Evolutionary conservation across 2,113 vertebrate species (phyloP), one percentile per base, ranked within the genome.

Genomic region (Benthochromis sp.): DNA sequence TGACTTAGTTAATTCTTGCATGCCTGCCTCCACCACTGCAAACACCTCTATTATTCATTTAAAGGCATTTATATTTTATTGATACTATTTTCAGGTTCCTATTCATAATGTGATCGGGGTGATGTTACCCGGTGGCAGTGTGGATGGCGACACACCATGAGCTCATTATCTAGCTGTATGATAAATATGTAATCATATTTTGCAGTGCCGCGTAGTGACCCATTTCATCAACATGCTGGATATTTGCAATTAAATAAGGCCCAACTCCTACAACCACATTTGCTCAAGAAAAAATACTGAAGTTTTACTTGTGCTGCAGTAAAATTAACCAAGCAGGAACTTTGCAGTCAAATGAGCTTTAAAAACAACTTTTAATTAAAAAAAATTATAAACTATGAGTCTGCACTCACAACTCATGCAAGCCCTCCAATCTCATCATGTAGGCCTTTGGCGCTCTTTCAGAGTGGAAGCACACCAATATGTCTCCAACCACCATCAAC

Each of bases 41-140:
- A 89, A 93, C 87, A 89, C 81, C 73, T 91, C 89, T 63, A 94
- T 95, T 94, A 94, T 91, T 94, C 90, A 95, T 95, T 82, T 82
- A 85, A 59, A 89, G 83, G 14, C 91, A 86, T 94, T 91, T 87
- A 93, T 95, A 91, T 94, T 94, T 89, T 90, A 92, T 92, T 83
- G 89, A 88, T 63, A 19, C 90, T 94, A 87, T 93, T 93, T 93
- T 87, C 76, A 89, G 92, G 89, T 84, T 85, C 12, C 81, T 80
- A 85, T 88, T 91, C 78, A 80, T 90, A 73, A 84, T 83, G 91
- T 82, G 59, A 81, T 83, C 8, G 1, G 61, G 69, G 36, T 61
- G 92, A 87, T 76, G 89, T 87, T 69, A 55, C 89, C 83, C 88
- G 0, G 12, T 86, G 83, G 86, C 79, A 79, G 27, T 86, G 80